Base-by-base conservation (phyloP, 2,797 vertebrate genomes). In the Thripadectes ignobilis region DNA sequence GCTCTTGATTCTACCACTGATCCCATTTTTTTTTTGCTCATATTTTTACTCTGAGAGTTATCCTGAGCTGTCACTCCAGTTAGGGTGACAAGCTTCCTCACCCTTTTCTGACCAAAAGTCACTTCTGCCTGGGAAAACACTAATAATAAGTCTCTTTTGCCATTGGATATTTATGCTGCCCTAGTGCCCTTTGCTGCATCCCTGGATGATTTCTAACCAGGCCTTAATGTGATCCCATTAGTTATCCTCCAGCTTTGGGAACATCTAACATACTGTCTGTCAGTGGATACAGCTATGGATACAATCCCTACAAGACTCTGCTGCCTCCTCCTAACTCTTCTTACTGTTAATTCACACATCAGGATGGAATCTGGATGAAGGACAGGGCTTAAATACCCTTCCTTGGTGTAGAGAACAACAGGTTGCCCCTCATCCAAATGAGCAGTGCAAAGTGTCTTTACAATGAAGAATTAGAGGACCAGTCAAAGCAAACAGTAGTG, bases 151-250 rank as follows among this genome's bases (percentile, higher is more conserved):
- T 52, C 52, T 75, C 69, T 92, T 84, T 75, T 88, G 83, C 95
- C 83, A 82, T 3, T 32, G 51, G 84, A 63, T 95, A 94, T 95
- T 95, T 90, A 97, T 85, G 86, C 13, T 92, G 77, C 88, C 86
- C 92, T 82, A 41, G 36, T 1, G 63, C 71, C 88, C 90, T 94
- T 87, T 82, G 67, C 48, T 46, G 41, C 55, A 89, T 79, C 85
- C 80, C 77, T 57, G 43, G 85, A 63, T 87, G 83, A 95, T 95
- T 97, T 94, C 90, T 93, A 95, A 94, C 83, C 77, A 91, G 77
- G 52, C 21, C 80, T 92, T 96, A 95, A 95, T 95, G 74, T 43
- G 92, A 95, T 52, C 67, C 59, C 85, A 95, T 95, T 94, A 96
- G 92, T 95, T 91, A 95, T 67, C 76, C 51, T 76, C 39, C 59